phyloP scores from a whole-genome alignment of 2,888 invertebrate species.

The Andrena praecox region DNA sequence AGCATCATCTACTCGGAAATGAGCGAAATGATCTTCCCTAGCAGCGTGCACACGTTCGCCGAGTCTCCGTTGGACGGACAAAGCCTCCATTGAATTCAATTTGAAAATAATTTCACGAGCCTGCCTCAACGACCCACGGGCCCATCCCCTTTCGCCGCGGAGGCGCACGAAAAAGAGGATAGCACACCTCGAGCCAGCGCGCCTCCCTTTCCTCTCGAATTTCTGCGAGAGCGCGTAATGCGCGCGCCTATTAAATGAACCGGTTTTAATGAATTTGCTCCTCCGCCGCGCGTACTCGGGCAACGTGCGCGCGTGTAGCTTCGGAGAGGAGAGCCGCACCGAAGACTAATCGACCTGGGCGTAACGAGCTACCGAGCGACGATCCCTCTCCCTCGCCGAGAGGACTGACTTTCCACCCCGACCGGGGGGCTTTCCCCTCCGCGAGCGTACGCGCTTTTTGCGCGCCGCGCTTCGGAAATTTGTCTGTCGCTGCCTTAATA shows the following conservation, averaged over 20 bases:
- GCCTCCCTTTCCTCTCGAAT: slow-evolving; percentile 31
- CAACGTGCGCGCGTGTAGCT: slow-evolving; percentile 36
- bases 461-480: slow-evolving; percentile 63
- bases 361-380: slow-evolving; percentile 67
- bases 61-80: too few relatives aligned
- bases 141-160: not conserved
- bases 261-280: slow-evolving; percentile 63
- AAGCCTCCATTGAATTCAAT: not conserved
- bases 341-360: slow-evolving; percentile 68
- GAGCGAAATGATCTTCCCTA: too few relatives aligned
- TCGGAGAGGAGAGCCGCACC: slow-evolving; percentile 24
- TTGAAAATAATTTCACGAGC: slow-evolving; percentile 20
- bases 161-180: not conserved
- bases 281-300: slow-evolving; percentile 41
- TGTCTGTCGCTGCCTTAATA: slow-evolving; percentile 73
- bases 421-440: slow-evolving; percentile 40
- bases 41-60: too few relatives aligned
- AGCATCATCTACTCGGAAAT: too few relatives aligned
- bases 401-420: not conserved
- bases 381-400: slow-evolving; percentile 39
- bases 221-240: slow-evolving; percentile 56
- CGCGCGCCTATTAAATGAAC: slow-evolving; percentile 57
- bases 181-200: slow-evolving; percentile 24
- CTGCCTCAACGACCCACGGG: not conserved
- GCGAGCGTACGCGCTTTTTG: slow-evolving; percentile 65